These are phyloP conservation scores for Lamellibrachia satsuma DNA, from an alignment of 2,888 invertebrate genomes.

Conservation along the genomic window DNA sequence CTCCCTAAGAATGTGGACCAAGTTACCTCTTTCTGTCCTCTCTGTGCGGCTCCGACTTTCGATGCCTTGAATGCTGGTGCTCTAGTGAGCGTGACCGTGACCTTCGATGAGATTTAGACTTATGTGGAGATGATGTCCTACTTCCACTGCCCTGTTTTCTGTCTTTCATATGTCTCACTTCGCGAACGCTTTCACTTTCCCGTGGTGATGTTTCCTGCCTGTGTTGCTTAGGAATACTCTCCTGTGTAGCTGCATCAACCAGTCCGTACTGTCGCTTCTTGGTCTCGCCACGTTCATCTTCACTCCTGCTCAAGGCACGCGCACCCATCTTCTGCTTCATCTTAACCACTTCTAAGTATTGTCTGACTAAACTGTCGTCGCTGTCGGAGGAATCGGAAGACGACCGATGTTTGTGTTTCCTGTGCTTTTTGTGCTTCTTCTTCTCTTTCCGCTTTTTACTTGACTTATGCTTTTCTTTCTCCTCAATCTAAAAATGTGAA, in stretches of 20 bases:
- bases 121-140: not conserved
- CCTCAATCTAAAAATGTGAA: slow-evolving; percentile 31
- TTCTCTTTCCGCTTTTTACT: slow-evolving; percentile 68
- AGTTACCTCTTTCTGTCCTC: slow-evolving; percentile 17
- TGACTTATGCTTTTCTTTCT: slow-evolving; percentile 36
- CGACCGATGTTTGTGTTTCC: slow-evolving; percentile 25
- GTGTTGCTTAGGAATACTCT: not conserved
- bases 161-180: slow-evolving; percentile 20
- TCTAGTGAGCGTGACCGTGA: slow-evolving; percentile 20
- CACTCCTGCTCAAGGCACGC: not conserved
- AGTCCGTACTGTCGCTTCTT: not conserved
- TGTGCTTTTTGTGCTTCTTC: slow-evolving; percentile 52
- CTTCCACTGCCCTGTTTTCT: not conserved
- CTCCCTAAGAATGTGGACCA: not conserved
- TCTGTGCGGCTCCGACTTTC: not conserved
- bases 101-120: slow-evolving; percentile 1
- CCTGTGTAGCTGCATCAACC: not conserved
- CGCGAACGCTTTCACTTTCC: slow-evolving; percentile 22
- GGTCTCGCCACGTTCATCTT: not conserved
- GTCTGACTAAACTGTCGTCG: slow-evolving; percentile 55
- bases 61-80: slow-evolving; percentile 6
- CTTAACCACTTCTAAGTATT: slow-evolving; percentile 57
- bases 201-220: slow-evolving; percentile 21
- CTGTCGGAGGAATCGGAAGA: slow-evolving; percentile 43
- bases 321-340: slow-evolving; percentile 45